phyloP scores from a whole-genome alignment of 2,888 invertebrate species.

The Mylabris sibirica region DNA sequence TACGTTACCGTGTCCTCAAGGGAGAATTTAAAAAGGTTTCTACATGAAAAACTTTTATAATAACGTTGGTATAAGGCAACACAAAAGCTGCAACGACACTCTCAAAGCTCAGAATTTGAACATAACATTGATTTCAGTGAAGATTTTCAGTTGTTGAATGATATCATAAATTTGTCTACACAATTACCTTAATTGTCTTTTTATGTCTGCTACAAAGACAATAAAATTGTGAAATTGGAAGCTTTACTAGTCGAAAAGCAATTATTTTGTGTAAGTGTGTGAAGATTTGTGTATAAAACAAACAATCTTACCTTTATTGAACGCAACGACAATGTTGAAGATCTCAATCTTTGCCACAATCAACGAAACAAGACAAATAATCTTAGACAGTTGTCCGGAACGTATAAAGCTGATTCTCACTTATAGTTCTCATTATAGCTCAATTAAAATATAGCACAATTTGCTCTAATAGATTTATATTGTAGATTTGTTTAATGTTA shows the following conservation, averaged over 20 bases:
- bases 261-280: too few relatives aligned
- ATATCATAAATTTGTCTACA: not conserved
- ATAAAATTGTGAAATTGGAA: not conserved
- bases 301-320: constrained; percentile 8
- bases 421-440: not conserved
- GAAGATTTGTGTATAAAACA: too few relatives aligned
- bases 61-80: not conserved
- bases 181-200: not conserved
- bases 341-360: not conserved
- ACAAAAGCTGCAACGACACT: not conserved
- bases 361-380: constrained; percentile 9
- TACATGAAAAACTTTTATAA: not conserved
- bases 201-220: not conserved
- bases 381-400: constrained; percentile 5
- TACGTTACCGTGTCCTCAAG: not conserved
- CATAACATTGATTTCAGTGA: not conserved
- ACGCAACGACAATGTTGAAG: not conserved
- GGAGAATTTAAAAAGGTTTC: not conserved
- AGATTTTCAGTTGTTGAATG: not conserved
- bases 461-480: not conserved
- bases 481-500: not conserved
- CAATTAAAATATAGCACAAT: not conserved
- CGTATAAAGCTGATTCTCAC: constrained; percentile 9
- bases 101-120: not conserved
- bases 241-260: not conserved